Conservation (phyloP, 2,797 vertebrate species). For the Tangara arthus region DNA sequence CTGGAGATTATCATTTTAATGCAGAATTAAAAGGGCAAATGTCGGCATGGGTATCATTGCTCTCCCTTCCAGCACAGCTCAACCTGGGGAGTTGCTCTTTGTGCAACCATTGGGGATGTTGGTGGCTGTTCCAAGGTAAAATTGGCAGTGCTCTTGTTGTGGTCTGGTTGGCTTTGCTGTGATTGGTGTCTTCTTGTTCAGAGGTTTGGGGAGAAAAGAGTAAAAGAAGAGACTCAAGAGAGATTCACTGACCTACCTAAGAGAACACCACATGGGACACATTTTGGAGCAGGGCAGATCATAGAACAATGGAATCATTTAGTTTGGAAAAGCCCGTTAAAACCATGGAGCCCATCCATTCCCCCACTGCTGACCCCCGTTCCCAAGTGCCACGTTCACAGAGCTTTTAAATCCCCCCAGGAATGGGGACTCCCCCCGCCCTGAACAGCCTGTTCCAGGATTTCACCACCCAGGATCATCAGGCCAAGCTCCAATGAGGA, state of each 20-base stretch:
- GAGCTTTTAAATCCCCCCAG: background rate
- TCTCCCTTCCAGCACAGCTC: background rate
- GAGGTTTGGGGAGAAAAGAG: background rate
- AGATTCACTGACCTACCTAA: background rate
- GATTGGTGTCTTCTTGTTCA: background rate
- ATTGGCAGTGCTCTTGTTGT: rapidly evolving
- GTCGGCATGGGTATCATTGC: background rate
- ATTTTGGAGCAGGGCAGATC: background rate
- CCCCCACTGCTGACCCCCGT: rapidly evolving
- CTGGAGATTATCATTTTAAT: background rate
- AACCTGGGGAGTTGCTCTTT: background rate
- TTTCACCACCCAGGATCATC: background rate
- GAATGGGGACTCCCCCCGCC: background rate
- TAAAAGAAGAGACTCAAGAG: background rate
- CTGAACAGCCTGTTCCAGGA: background rate
- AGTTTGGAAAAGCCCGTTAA: background rate
- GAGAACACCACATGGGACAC: rapidly evolving
- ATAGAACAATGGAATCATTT: rapidly evolving
- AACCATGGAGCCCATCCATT: background rate
- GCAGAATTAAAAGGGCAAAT: background rate
- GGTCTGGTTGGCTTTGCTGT: background rate
- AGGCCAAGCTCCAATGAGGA: background rate
- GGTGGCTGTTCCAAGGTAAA: background rate
- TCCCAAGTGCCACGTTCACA: background rate
- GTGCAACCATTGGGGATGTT: rapidly evolving